phyloP scores from a whole-genome alignment of 2,797 vertebrate genomes.

The Taeniopygia guttata region DNA sequence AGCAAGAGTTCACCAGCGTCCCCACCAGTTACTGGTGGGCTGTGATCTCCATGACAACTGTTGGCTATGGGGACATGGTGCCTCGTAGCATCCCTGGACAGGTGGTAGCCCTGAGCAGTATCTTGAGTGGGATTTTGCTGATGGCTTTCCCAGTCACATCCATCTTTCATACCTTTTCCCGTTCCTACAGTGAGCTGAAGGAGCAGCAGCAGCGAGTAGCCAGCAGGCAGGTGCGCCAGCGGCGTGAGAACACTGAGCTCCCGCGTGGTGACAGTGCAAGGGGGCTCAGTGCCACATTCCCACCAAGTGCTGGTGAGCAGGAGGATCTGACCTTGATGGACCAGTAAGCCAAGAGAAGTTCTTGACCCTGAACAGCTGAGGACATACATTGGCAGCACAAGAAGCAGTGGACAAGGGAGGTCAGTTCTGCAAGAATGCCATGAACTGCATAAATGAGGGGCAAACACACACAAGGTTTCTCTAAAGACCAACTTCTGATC shows the following conservation, averaged over 20 bases:
- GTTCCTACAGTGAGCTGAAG: constrained; percentile 92
- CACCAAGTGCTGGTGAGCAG: constrained; percentile 31
- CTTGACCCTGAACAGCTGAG: background rate
- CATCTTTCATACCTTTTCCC: constrained; percentile 97
- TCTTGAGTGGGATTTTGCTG: constrained; percentile 94
- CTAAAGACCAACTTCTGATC: background rate
- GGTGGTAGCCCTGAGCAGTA: constrained; percentile 95
- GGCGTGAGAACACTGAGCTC: constrained; percentile 80
- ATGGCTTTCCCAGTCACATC: constrained; percentile 97
- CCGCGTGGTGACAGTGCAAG: constrained; percentile 73
- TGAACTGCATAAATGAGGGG: background rate
- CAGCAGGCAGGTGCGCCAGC: constrained; percentile 77
- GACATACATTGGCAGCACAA: background rate
- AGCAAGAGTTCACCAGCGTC: constrained; percentile 95
- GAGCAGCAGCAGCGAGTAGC: constrained; percentile 84
- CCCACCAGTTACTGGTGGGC: constrained; percentile 98
- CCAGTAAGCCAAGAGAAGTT: background rate
- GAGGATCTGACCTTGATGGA: background rate
- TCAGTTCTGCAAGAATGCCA: background rate
- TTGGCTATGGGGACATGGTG: constrained; percentile 98
- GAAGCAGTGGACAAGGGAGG: background rate
- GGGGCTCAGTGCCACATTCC: constrained; percentile 64
- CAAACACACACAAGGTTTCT: background rate
- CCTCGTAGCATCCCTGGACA: constrained; percentile 94
- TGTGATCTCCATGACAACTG: constrained; percentile 97